A percentile compares a stretch with the other conserved stretches of the same genome.
These are phyloP conservation scores for Lottia gigantea DNA, from an alignment of 2,888 invertebrate genomes.

Conservation along the genomic window DNA sequence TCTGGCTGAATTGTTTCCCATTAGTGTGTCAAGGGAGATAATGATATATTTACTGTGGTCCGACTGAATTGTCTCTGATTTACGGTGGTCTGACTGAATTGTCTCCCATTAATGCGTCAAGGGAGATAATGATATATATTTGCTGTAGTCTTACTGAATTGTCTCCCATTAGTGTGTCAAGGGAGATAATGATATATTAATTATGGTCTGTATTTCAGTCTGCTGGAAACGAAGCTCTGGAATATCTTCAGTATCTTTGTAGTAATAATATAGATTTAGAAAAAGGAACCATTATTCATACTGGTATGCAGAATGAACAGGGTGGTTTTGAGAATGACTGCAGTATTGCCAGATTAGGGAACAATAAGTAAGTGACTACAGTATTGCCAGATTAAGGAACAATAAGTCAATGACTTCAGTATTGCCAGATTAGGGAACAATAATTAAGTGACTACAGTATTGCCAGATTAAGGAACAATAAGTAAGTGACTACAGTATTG, in stretches of 20 bases:
- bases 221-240: slow-evolving; percentile 87
- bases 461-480: too few relatives aligned
- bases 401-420: too few relatives aligned
- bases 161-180: slow-evolving; percentile 2
- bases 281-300: slow-evolving; percentile 92
- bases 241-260: slow-evolving; percentile 90
- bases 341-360: slow-evolving; percentile 87
- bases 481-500: too few relatives aligned
- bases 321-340: slow-evolving; percentile 99
- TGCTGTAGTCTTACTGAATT: not conserved
- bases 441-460: too few relatives aligned
- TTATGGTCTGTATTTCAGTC: slow-evolving; percentile 70
- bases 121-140: not conserved
- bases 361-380: slow-evolving; percentile 78
- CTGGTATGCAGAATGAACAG: slow-evolving; percentile 94
- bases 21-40: too few relatives aligned
- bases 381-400: not conserved
- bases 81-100: not conserved
- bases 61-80: too few relatives aligned
- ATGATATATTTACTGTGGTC: too few relatives aligned
- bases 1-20: too few relatives aligned
- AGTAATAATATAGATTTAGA: slow-evolving; percentile 96
- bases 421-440: too few relatives aligned
- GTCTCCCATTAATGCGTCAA: not conserved
- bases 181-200: not conserved